Evolutionary conservation across 2,888 invertebrate species (phyloP), one percentile per base, ranked within the genome.

Genomic region (Noctua janthe): DNA sequence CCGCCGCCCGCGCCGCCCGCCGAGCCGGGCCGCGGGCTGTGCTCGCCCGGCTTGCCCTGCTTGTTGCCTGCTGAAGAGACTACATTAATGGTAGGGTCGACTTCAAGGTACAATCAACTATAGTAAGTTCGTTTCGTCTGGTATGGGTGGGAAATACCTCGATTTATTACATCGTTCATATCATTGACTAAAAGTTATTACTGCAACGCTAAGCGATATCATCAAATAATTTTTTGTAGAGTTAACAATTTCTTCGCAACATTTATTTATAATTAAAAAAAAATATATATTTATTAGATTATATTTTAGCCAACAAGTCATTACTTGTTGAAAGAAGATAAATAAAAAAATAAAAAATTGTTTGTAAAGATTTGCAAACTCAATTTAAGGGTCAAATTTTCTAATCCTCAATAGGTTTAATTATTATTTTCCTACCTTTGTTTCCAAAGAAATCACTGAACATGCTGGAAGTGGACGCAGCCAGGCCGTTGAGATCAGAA

Each of bases 371-470:
- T 62, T 59, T 75, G 59, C 5, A 75, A 56, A 47, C 13, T 35
- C 23, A 47, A 56, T n/a, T 11, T 13, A 59, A 59, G n/a, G 5
- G 13, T 59, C 13, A 29, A 1, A 10, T 54, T 54, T 51, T 80
- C 17, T 7, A 49, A 49, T 43, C 43, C 23, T 11, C 11, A 5
- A 13, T 17, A 20, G 13, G 5, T n/a, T 54, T 13, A 23, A 39
- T 2, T 17, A n/a, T 1, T 43, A n/a, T 5, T 59, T 54, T 54
- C 49, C 95, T 91, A 97, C 97, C 98, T 94, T 98, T 98, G 64
- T 97, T 97, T 94, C 99, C 99, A 94, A 99, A 99, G 90, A 99
- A 97, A 94, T 99, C 99, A 78, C 99, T 99, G 93, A 99, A 99
- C 98, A 99, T 99, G 94, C 98, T 99, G 29, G 99, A 98, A 0